Evolutionary conservation across 2,113 vertebrate species (phyloP).

Genomic region (Herpetotheres cachinnans): DNA sequence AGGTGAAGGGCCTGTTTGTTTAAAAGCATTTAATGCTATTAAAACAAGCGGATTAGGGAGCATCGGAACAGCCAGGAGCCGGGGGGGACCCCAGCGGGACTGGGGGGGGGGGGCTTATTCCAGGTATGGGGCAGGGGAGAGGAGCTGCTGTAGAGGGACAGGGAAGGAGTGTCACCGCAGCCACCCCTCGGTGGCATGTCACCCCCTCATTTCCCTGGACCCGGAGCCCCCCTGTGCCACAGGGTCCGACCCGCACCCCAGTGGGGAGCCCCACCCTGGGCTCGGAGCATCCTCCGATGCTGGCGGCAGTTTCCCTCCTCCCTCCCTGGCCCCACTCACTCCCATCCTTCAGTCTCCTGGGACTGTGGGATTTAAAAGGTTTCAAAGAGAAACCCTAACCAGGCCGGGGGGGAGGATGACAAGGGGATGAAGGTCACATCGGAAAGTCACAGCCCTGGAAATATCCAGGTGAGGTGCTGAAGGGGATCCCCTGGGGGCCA

Average conservation of each 20-base stretch:
- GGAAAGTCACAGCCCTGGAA: not conserved
- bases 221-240: not conserved
- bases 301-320: not conserved
- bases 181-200: not conserved
- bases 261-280: too few relatives aligned
- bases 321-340: not conserved
- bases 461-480: not conserved
- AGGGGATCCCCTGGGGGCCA: fast-evolving
- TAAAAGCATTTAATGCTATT: slow-evolving; percentile 6
- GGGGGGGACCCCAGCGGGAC: not conserved
- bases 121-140: not conserved
- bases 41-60: slow-evolving; percentile 27
- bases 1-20: not conserved
- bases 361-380: slow-evolving; percentile 26
- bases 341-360: not conserved
- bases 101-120: not conserved
- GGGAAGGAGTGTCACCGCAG: not conserved
- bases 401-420: not conserved
- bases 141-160: not conserved
- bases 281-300: not conserved
- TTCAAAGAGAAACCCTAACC: slow-evolving; percentile 36
- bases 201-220: not conserved
- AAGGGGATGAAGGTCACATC: not conserved
- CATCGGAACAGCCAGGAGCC: not conserved
- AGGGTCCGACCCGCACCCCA: not conserved